phyloP scores from a whole-genome alignment of 1,140 invertebrate genomes.

The Drepana arcuata region DNA sequence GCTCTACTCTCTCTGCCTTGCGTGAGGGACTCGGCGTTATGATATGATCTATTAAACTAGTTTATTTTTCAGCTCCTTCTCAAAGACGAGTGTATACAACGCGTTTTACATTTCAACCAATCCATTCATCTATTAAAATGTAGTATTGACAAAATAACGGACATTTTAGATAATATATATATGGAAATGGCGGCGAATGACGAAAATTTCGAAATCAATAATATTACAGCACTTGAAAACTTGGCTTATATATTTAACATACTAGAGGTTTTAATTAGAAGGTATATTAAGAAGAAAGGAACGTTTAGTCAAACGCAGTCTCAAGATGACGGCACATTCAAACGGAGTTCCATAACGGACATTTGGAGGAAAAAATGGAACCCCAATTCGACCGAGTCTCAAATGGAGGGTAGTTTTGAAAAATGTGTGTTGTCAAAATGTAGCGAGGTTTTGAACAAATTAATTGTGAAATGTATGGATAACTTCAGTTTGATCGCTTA shows the following conservation, averaged over 20 bases:
- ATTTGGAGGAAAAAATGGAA: conserved; percentile 52
- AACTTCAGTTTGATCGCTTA: conserved; percentile 45
- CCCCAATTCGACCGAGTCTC: conserved; percentile 18
- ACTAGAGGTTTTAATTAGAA: conserved; percentile 37
- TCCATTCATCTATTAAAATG: conserved; percentile 38
- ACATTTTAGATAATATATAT: conserved; percentile 22
- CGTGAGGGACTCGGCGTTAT: no score
- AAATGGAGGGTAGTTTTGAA: conserved; percentile 11
- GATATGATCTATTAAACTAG: neutral
- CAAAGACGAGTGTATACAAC: conserved; percentile 35
- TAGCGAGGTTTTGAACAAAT: conserved; percentile 41
- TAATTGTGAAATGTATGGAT: conserved; percentile 37
- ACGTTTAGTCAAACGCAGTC: conserved; percentile 14
- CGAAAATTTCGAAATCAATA: conserved; percentile 18
- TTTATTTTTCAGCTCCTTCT: conserved; percentile 29
- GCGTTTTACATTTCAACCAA: conserved; percentile 36
- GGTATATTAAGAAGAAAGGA: conserved; percentile 15
- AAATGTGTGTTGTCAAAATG: conserved; percentile 22
- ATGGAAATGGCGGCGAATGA: conserved; percentile 9
- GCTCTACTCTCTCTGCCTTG: no score
- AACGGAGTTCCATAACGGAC: conserved; percentile 33
- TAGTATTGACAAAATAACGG: conserved; percentile 38
- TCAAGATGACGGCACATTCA: conserved; percentile 23
- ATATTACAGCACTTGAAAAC: conserved; percentile 30
- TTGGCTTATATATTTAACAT: conserved; percentile 39